Evolutionary conservation across 2,113 vertebrate genomes (phyloP), one percentile per base, ranked within the genome.

Genomic region (Anarhynchus alexandrinus): DNA sequence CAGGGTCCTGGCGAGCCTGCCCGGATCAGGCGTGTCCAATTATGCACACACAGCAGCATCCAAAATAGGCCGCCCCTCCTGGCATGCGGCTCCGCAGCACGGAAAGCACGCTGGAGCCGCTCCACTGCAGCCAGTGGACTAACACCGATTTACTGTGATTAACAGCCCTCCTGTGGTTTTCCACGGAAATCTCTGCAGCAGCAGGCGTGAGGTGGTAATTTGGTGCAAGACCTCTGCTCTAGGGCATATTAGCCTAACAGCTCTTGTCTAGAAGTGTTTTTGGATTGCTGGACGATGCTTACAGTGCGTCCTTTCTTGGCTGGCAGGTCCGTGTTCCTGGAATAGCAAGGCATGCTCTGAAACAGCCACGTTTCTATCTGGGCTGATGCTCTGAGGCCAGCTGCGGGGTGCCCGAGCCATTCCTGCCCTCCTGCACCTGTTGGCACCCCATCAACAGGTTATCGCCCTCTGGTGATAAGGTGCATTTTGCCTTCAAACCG

Each of bases 51-150:
- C n/a, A 67, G 70, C 78, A 89, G 66, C 82, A 52, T 85, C 61
- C 92, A 79, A 82, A 87, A 38, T 3, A 22, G 42, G 59, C 27
- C 1, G 5, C 7, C 42, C 23, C n/a, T 95, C 34, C 71, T 94
- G 94, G 76, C 91, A 57, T 1, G 1, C 3, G 3, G 43, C 29
- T 40, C 38, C 1, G 1, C 15, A 47, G 32, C 69, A 38, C 43
- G 0, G 3, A 32, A 32, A 67, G n/a, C 1, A 51, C 22, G 1
- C n/a, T 81, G 76, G 83, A 86, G 51, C 36, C 0, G 0, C 34
- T 79, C 36, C 32, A 17, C 40, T 38, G 49, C 47, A 21, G 76
- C 52, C 88, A 90, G 92, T 0, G 0, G 78, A 5, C 52, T 32
- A 57, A 11, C 20, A 14, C 38, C 3, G 2, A 43, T 83, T 77